phyloP scores from a whole-genome alignment of 1,140 invertebrate genomes.

The Magallana angulata region DNA sequence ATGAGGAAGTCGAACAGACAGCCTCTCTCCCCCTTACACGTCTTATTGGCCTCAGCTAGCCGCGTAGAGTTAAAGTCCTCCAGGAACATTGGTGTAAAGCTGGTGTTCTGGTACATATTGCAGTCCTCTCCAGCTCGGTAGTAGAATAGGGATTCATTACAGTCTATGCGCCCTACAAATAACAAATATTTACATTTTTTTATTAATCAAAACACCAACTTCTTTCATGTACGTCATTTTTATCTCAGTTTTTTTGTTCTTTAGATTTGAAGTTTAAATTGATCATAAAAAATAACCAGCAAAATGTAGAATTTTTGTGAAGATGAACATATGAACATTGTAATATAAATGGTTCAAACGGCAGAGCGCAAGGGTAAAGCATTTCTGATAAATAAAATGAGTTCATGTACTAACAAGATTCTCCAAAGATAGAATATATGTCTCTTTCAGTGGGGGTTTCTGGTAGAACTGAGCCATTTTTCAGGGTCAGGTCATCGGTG shows the following conservation, averaged over 20 bases:
- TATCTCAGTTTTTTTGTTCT: too few relatives aligned
- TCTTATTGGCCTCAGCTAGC: background rate
- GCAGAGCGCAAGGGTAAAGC: too few relatives aligned
- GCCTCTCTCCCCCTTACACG: background rate
- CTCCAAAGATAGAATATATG: constrained; percentile 15
- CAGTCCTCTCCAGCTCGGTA: background rate
- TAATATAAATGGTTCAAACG: too few relatives aligned
- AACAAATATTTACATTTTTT: background rate
- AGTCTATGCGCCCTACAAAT: constrained; percentile 3
- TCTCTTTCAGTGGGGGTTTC: background rate
- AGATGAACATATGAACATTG: too few relatives aligned
- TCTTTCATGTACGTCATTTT: too few relatives aligned
- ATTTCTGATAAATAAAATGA: too few relatives aligned
- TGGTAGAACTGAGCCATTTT: constrained; percentile 8
- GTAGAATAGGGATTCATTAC: background rate
- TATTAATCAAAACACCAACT: too few relatives aligned
- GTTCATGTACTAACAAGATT: constrained; percentile 10
- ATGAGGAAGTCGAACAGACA: constrained; percentile 17
- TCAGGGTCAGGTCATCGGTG: background rate
- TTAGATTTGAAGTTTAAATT: too few relatives aligned
- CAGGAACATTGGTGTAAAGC: background rate
- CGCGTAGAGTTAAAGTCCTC: background rate
- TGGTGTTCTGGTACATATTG: background rate
- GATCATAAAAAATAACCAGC: too few relatives aligned
- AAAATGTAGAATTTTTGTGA: too few relatives aligned